A percentile compares a stretch with the other conserved stretches of the same genome.
Evolutionary conservation across 2,113 vertebrate species (phyloP).

Genomic region (Meriones unguiculatus): DNA sequence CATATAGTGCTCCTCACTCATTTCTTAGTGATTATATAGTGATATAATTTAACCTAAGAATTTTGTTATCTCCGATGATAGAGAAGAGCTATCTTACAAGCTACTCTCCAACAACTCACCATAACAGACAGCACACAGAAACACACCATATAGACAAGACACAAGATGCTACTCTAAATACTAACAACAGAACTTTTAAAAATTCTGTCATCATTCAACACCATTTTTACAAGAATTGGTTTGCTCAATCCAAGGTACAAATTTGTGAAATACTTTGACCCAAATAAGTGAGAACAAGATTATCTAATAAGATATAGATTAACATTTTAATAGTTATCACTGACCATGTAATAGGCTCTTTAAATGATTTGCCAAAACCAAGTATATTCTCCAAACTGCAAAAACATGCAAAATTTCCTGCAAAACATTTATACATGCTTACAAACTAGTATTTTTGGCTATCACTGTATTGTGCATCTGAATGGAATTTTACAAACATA

Average conservation of each 20-base stretch:
- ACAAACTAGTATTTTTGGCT: neutral
- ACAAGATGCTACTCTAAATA: slow-evolving; percentile 15
- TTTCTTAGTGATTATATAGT: neutral
- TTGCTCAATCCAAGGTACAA: slow-evolving; percentile 15
- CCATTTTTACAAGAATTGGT: slow-evolving; percentile 23
- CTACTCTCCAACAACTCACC: neutral
- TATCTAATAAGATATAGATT: slow-evolving; percentile 36
- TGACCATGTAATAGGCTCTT: neutral
- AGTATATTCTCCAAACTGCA: slow-evolving; percentile 43
- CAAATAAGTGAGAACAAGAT: slow-evolving; percentile 9
- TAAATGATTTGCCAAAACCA: neutral
- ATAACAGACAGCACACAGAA: slow-evolving; percentile 24
- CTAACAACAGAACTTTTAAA: slow-evolving; percentile 22
- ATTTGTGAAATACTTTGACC: slow-evolving; percentile 16
- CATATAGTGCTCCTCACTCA: neutral
- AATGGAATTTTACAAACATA: too few relatives aligned
- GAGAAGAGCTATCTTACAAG: neutral
- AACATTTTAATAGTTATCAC: slow-evolving; percentile 20
- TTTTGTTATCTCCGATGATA: neutral
- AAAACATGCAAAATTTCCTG: neutral
- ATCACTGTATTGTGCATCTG: neutral
- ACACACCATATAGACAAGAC: neutral
- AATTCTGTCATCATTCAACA: neutral
- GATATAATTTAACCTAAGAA: neutral
- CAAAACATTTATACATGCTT: slow-evolving; percentile 8